Evolutionary conservation across 1,140 invertebrate species (phyloP), one percentile per base, ranked within the genome.

Genomic region (Lepidostoma basale): DNA sequence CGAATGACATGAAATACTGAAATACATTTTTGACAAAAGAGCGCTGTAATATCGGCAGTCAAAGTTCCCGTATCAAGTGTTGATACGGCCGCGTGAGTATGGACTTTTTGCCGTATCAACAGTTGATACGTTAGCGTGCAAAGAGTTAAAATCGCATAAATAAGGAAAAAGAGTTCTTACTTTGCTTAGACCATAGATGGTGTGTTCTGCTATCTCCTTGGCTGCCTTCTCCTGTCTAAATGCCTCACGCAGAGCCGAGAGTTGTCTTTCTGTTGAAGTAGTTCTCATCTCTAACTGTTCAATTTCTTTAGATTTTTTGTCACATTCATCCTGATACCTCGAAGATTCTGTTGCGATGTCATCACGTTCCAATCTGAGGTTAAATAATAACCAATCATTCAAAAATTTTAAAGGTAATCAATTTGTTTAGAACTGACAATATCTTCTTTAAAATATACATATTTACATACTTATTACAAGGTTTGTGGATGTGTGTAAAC

Each of bases 171-270:
- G 4, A 22, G 5, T 56, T 9, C 18, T 36, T 40, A 69, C 70
- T 39, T 69, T 72, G 26, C 58, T 64, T 1, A 73, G 45, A 33
- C 58, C 42, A 49, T 45, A 52, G 22, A 70, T 60, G 22, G 68
- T 70, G 18, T 70, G 63, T 64, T 73, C 67, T 6, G 71, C 62
- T 39, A 67, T 64, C 20, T 73, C 71, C 45, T 47, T 69, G 3
- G 59, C 59, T 3, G 71, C 65, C 62, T 68, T 69, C 56, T 73
- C 71, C 25, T 64, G 71, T 12, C 67, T 62, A 10, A 73, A 54
- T 8, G 60, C 64, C 26, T 73, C 71, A 42, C 59, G 56, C 1
- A 73, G 65, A 22, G 39, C 49, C 59, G 63, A 67, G 4, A 59
- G 30, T 33, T 67, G 68, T 39, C 52, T 22, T 20, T 73, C 71